Evolutionary conservation across 2,888 invertebrate species (phyloP), one percentile per base, ranked within the genome.

Genomic region (Stenichneumon culpator): DNA sequence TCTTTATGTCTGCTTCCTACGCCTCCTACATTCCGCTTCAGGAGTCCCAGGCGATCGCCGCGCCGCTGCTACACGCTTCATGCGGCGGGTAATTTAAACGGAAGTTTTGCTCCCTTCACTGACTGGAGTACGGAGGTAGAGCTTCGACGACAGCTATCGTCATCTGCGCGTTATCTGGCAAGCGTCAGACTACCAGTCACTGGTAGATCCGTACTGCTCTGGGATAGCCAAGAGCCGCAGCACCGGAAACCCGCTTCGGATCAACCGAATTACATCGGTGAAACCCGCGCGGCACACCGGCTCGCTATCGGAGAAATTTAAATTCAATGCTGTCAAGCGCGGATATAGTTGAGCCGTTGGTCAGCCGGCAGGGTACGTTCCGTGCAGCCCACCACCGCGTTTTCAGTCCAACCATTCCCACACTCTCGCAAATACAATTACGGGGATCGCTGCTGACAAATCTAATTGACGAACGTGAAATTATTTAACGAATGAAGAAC

Each of bases 381-480:
- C 63, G 19, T 16, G 4, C 16, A 47, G 4, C 44, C 44, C 44
- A 16, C 44, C 44, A 47, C 39, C 32, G 50, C 60, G 78, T 52
- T 54, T 67, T 81, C 81, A 22, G 50, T 67, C 60, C 74, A 39
- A 54, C 69, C 73, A 44, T 16, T 11, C 60, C 75, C 70, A 72
- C 75, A 75, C 88, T 85, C 88, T 47, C 87, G 88, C 88, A 91
- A 87, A 91, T 90, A 90, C 89, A 90, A 91, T 92, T 91, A 91
- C 89, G 81, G 87, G 75, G 85, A 85, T 79, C 85, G 72, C 82
- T 54, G 67, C 85, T 90, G 92, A 90, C 92, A 92, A 92, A 92
- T 92, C 91, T 90, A 93, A 93, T 92, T 92, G 91, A 90, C 90
- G 90, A 79, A 81, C 89, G 87, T 90, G 90, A 90, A 93, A 92